Conservation (phyloP, 2,888 invertebrate genomes). For the Megalurothrips usitatus region DNA sequence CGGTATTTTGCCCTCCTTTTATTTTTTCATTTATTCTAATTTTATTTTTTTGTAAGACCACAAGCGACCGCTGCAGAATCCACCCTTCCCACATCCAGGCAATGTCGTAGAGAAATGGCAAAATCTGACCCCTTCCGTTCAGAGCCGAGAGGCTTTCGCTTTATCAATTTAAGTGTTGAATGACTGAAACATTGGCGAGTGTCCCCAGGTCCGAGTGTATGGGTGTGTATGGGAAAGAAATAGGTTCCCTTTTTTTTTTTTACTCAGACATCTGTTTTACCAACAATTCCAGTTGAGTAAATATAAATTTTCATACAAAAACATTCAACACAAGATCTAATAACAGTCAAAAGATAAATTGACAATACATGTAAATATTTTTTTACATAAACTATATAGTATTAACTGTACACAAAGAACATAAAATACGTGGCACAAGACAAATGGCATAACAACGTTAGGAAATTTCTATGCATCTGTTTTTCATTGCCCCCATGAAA, state of each 20-base stretch:
- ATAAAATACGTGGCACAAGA: slow-evolving; percentile 15
- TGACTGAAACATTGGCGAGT: no score
- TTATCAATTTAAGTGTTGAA: no score
- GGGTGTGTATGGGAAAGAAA: no score
- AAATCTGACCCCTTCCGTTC: no score
- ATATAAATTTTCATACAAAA: slow-evolving; percentile 20
- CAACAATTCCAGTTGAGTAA: slow-evolving; percentile 1
- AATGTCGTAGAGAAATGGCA: no score
- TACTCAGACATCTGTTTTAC: slow-evolving; percentile 14
- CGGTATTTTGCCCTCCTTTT: no score
- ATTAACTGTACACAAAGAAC: slow-evolving; percentile 22
- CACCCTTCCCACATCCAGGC: no score
- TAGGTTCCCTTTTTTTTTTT: not conserved
- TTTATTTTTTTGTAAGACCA: no score
- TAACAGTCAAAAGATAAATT: slow-evolving; percentile 18
- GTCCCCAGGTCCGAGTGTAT: no score
- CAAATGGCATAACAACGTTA: slow-evolving; percentile 18
- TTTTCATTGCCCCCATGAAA: not conserved
- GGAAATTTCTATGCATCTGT: not conserved
- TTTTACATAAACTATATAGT: slow-evolving; percentile 25
- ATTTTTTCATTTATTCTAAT: no score
- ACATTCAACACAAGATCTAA: slow-evolving; percentile 25
- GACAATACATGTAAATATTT: slow-evolving; percentile 17
- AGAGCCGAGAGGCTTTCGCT: no score
- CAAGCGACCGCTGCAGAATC: no score